These are phyloP conservation scores for Avahi laniger DNA, from an alignment of 2,797 vertebrate genomes.

Conservation along the genomic window DNA sequence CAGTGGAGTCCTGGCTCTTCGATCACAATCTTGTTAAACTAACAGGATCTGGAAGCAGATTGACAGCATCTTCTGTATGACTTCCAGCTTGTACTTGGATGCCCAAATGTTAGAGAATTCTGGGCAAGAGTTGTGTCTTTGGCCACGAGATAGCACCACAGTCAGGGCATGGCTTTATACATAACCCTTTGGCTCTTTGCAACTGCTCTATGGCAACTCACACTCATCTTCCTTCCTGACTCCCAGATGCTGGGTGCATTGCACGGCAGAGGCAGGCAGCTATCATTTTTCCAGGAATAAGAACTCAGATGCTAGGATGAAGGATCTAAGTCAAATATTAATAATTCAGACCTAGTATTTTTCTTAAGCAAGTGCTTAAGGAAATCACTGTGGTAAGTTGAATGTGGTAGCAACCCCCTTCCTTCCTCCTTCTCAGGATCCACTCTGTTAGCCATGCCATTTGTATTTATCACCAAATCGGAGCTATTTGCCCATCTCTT, in stretches of 20 bases:
- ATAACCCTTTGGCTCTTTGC: neutral
- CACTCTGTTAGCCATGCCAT: neutral
- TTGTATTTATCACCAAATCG: neutral
- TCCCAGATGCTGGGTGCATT: neutral
- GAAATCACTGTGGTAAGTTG: neutral
- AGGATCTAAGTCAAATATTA: neutral
- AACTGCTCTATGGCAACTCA: neutral
- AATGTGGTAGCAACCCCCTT: neutral
- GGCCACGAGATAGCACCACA: neutral
- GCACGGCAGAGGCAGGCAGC: neutral
- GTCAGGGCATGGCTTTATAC: neutral
- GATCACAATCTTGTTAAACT: neutral
- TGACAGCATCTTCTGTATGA: too few species aligned
- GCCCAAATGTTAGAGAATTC: neutral
- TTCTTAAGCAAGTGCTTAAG: neutral
- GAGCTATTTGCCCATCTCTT: neutral
- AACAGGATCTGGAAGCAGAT: neutral
- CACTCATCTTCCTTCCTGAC: neutral
- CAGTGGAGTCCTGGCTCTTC: neutral
- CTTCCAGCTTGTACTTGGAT: neutral
- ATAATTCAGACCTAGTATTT: neutral
- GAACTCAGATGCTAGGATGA: neutral
- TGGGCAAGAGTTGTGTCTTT: neutral
- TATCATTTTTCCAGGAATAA: neutral
- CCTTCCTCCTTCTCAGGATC: neutral